phyloP scores from a whole-genome alignment of 2,888 invertebrate species.

The Eupeodes luniger region DNA sequence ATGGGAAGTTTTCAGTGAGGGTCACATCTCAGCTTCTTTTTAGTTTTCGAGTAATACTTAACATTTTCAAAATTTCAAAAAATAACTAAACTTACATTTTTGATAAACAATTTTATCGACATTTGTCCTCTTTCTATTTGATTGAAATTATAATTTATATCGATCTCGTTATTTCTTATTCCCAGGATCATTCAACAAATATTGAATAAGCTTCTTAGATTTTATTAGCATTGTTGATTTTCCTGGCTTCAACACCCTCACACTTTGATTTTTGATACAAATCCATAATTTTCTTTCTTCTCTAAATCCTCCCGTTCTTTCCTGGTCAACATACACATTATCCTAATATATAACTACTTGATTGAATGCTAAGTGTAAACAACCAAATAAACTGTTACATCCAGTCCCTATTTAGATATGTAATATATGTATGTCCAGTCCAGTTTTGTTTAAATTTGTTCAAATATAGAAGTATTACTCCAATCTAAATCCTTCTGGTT shows the following conservation, averaged over 20 bases:
- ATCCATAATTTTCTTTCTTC: slow-evolving; percentile 20
- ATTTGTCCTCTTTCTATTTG: too few species aligned
- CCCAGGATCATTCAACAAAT: too few species aligned
- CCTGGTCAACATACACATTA: slow-evolving; percentile 30
- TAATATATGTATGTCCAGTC: slow-evolving; percentile 46
- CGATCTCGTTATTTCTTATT: too few species aligned
- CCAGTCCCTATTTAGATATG: background rate
- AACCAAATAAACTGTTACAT: slow-evolving; percentile 50
- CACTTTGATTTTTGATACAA: background rate
- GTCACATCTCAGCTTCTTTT: too few species aligned
- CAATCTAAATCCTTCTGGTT: slow-evolving; percentile 67
- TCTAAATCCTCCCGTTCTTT: slow-evolving; percentile 19
- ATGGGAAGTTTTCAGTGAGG: too few species aligned
- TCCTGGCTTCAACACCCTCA: background rate
- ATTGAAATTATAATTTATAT: too few species aligned
- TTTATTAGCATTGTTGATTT: background rate
- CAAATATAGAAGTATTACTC: slow-evolving; percentile 15
- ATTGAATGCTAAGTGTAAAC: slow-evolving; percentile 58
- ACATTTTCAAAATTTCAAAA: too few species aligned
- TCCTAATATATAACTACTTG: slow-evolving; percentile 22
- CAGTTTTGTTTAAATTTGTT: slow-evolving; percentile 25
- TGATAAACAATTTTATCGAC: too few species aligned
- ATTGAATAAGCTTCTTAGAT: too few species aligned
- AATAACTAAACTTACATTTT: too few species aligned
- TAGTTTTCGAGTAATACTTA: too few species aligned